Evolutionary conservation across 2,113 vertebrate genomes (phyloP), one percentile per base, ranked within the genome.

Genomic region (Perca flavescens): DNA sequence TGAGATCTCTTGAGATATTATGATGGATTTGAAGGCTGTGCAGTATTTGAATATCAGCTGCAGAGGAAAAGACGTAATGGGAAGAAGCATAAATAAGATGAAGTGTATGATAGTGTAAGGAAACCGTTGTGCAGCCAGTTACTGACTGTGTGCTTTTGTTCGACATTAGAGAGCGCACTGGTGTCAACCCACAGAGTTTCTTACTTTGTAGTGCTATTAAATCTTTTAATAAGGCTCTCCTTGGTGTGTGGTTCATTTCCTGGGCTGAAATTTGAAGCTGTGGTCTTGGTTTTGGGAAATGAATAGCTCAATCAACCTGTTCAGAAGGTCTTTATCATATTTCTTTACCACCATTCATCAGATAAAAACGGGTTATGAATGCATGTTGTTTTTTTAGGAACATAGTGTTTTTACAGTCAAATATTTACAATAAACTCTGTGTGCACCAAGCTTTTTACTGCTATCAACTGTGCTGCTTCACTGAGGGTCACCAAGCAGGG

Each of bases 211-310:
- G 40, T n/a, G 57, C 25, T 78, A 58, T 76, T 74, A 60, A 28
- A 67, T 74, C 56, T 75, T 68, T 83, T 68, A 82, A 82, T 77
- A 66, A 85, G 77, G 76, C 25, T 73, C 50, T 60, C 63, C 57
- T 57, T 58, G 31, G 53, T 82, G 60, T 68, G 50, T 56, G 22
- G 79, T 60, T 72, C 25, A 77, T 68, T 88, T 68, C 31, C 61
- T 73, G 36, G 9, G 70, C 43, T 72, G 65, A 76, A 46, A 50
- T 64, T 25, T 79, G 21, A 58, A 40, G n/a, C 12, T 58, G 43
- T 11, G 66, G 65, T 22, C 22, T 63, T 53, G 28, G n/a, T 52
- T 56, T 15, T 22, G 1, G 15, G 54, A 84, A 72, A 60, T 68
- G 6, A 80, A 61, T 16, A 34, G 34, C n/a, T 79, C 0, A n/a